Evolutionary conservation across 53 echinoderm and acorn worm genomes (phyloP).

Genomic region (Mesocentrotus franciscanus): DNA sequence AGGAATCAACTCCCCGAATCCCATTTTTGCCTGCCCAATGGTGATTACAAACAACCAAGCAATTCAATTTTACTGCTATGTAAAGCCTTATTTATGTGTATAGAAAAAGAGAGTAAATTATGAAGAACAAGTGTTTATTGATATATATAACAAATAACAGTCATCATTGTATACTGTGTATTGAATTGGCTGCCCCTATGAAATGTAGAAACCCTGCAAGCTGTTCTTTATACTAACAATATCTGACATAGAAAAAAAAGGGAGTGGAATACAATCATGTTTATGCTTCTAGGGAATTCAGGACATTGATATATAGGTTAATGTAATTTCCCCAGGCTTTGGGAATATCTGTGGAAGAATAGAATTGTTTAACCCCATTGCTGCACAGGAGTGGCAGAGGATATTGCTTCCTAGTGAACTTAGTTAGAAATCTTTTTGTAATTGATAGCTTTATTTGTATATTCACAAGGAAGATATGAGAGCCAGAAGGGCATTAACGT

Average conservation of each 20-base stretch:
- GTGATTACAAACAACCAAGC: background rate
- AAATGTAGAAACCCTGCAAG: background rate
- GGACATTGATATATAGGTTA: background rate
- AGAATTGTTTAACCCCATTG: background rate
- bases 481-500: background rate
- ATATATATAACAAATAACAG: constrained; percentile 26
- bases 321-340: background rate
- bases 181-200: constrained; percentile 54
- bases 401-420: too few species aligned
- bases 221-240: background rate
- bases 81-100: constrained; percentile 65
- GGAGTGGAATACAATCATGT: background rate
- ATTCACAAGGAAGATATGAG: background rate
- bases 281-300: background rate
- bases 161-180: constrained; percentile 36
- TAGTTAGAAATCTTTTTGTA: background rate
- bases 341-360: background rate
- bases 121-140: constrained; percentile 65
- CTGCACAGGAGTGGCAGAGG: background rate
- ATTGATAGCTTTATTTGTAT: background rate
- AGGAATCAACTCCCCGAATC: background rate
- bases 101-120: constrained; percentile 61
- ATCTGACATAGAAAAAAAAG: background rate
- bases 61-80: constrained; percentile 42
- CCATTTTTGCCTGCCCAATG: constrained; percentile 26